These are phyloP conservation scores for Lepidochrysops patricia DNA, from an alignment of 2,888 invertebrate species.

Conservation along the genomic window DNA sequence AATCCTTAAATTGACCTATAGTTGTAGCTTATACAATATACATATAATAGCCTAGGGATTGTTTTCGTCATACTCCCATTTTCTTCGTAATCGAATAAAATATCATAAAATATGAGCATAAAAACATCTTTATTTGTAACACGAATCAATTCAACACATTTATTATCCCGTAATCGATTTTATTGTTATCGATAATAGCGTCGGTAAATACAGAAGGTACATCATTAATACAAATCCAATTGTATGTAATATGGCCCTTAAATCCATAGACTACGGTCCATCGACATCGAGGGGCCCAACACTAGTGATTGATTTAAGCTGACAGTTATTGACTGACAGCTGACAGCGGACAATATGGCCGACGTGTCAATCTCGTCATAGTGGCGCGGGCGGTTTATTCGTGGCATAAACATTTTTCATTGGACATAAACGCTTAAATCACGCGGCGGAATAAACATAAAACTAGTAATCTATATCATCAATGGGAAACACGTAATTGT, in stretches of 20 bases:
- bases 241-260: constrained; percentile 16
- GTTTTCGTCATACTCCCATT: background rate
- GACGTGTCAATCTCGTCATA: constrained; percentile 36
- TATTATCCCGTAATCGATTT: constrained; percentile 7
- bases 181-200: constrained; percentile 20
- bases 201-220: constrained; percentile 20
- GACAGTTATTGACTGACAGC: constrained; percentile 36
- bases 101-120: background rate
- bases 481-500: background rate
- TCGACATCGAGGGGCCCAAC: constrained; percentile 17
- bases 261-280: constrained; percentile 11
- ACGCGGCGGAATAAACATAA: constrained; percentile 1
- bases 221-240: constrained; percentile 25
- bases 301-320: constrained; percentile 35
- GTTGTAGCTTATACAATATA: too few species aligned
- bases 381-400: constrained; percentile 31
- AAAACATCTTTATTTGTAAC: background rate
- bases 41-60: too few species aligned
- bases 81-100: background rate
- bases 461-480: constrained; percentile 10
- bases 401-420: constrained; percentile 26
- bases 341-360: constrained; percentile 25
- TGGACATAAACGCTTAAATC: constrained; percentile 17
- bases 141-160: constrained; percentile 1
- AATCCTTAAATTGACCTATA: too few species aligned